Evolutionary conservation across 2,888 invertebrate genomes (phyloP).

Genomic region (Suillia variegata): DNA sequence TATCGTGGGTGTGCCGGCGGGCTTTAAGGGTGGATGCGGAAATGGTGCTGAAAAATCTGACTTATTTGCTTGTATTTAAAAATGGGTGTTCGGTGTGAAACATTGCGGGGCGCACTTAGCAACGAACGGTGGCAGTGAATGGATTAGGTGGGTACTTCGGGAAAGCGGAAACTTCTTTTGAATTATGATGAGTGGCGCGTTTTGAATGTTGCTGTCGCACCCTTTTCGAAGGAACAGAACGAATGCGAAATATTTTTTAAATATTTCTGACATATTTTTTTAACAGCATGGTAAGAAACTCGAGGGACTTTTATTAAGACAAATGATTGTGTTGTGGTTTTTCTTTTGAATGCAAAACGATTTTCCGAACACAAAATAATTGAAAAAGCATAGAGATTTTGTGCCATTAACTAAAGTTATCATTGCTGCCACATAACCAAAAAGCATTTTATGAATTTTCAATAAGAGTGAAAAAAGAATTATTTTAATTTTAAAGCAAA

Average conservation of each 20-base stretch:
- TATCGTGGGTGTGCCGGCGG: background rate
- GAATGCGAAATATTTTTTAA: constrained; percentile 26
- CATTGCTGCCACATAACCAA: too few relatives aligned
- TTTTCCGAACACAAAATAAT: background rate
- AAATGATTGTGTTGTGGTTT: constrained; percentile 38
- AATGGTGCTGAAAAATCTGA: constrained; percentile 1
- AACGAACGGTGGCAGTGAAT: background rate
- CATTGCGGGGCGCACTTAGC: background rate
- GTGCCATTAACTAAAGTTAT: too few relatives aligned
- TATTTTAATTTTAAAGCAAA: background rate
- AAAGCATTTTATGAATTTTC: background rate
- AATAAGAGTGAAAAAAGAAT: background rate
- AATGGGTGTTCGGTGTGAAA: background rate
- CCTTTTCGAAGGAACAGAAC: constrained; percentile 37
- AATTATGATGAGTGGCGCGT: constrained; percentile 6
- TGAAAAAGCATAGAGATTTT: background rate
- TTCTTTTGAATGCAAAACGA: too few relatives aligned
- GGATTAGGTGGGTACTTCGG: too few relatives aligned
- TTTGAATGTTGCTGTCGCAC: constrained; percentile 33
- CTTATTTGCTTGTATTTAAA: constrained; percentile 8
- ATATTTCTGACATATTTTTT: constrained; percentile 24
- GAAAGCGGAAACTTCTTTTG: background rate
- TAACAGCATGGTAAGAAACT: too few relatives aligned
- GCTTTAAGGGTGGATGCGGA: background rate
- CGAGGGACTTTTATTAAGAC: constrained; percentile 51